Percentiles rank a stretch among this genome's conserved stretches.
phyloP scores from a whole-genome alignment of 30 jellyfish, hydroid and myxozoan species.

The Morbakka virulenta region DNA sequence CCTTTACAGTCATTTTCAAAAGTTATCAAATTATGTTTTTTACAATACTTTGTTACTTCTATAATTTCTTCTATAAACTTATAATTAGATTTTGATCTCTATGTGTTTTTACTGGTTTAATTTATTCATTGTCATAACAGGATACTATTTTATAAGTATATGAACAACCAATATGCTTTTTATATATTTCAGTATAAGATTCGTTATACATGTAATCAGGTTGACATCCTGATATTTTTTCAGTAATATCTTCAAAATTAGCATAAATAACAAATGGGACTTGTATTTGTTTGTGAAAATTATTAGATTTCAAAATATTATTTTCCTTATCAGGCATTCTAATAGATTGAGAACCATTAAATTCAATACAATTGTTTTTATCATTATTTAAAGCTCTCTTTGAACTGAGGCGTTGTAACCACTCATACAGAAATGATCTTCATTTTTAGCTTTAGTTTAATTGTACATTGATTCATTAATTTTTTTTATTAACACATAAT shows the following conservation, averaged over 20 bases:
- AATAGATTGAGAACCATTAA: no score
- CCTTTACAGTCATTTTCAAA: constrained; percentile 4
- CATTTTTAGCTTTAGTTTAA: constrained; percentile 5
- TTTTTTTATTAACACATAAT: constrained; percentile 24
- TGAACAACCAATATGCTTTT: constrained; percentile 33
- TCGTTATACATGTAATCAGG: neutral
- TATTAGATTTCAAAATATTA: no score
- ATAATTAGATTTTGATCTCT: constrained; percentile 36
- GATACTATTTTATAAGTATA: constrained; percentile 20
- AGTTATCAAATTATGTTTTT: neutral
- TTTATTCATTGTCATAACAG: constrained; percentile 8
- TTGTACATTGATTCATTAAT: neutral
- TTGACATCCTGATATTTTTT: constrained; percentile 9
- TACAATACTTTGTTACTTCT: constrained; percentile 1
- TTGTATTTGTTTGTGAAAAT: no score
- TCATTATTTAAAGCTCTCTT: constrained; percentile 16
- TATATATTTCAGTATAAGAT: constrained; percentile 6
- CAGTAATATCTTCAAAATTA: constrained; percentile 46
- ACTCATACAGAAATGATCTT: constrained; percentile 32
- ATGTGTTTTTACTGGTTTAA: constrained; percentile 2
- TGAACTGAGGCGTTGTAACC: constrained; percentile 25
- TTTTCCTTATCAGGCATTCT: constrained; percentile 13
- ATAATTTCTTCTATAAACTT: constrained; percentile 19
- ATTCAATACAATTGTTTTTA: constrained; percentile 15
- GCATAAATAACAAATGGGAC: constrained; percentile 49